Percentiles rank a stretch among this genome's conserved stretches.
phyloP scores from a whole-genome alignment of 2,797 vertebrate species.

The Brotogeris chrysoptera region DNA sequence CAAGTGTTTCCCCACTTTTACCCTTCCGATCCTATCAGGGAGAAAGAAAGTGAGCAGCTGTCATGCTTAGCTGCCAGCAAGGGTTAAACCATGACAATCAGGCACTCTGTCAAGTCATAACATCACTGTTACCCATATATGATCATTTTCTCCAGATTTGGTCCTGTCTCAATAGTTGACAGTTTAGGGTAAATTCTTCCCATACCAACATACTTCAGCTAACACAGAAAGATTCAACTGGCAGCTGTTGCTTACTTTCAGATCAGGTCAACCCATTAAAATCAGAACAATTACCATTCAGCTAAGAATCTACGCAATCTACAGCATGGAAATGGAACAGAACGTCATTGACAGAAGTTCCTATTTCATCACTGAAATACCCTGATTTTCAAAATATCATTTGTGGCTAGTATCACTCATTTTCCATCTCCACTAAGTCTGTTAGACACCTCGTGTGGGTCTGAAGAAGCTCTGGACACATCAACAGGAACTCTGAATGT shows the following conservation, averaged over 20 bases:
- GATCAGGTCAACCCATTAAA: background rate
- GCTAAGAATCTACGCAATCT: background rate
- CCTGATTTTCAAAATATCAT: background rate
- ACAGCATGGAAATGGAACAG: background rate
- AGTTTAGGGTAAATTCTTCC: background rate
- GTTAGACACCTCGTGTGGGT: background rate
- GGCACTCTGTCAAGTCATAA: background rate
- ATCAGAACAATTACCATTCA: background rate
- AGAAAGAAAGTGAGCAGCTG: background rate
- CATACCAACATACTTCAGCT: background rate
- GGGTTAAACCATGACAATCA: background rate
- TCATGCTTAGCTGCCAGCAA: background rate
- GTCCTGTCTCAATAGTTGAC: background rate
- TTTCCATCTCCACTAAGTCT: background rate
- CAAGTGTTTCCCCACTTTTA: background rate
- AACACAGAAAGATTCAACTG: background rate
- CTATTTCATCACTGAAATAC: background rate
- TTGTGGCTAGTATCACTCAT: background rate
- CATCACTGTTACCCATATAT: background rate
- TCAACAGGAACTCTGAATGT: background rate
- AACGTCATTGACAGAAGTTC: background rate
- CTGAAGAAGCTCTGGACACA: background rate
- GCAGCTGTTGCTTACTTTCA: fast-evolving
- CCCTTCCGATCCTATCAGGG: background rate
- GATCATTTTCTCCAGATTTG: background rate